Base-by-base conservation (phyloP, 1,140 invertebrate species). In the Drosophila nannoptera region DNA sequence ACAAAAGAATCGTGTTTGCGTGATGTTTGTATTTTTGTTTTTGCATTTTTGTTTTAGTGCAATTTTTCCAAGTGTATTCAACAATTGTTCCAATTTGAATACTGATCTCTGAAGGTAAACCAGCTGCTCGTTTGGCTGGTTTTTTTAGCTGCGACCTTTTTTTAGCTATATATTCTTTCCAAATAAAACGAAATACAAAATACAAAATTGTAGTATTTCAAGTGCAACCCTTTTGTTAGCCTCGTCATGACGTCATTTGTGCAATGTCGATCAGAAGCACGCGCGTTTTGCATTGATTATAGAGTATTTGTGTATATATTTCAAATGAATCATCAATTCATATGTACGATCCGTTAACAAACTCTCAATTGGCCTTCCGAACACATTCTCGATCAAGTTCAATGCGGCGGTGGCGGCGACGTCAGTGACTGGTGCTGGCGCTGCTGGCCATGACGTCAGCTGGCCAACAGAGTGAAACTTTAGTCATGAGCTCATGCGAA, bases 11-110 rank as follows among this genome's bases (percentile, higher is more conserved):
- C 31, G 32, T 64, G 42, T 63, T 43, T 70, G 38, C 50, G 59
- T 63, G 65, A 56, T 52, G 61, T 54, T 56, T 49, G 8, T 40
- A 32, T 64, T 62, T 48, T 48, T 43, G 4, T 14, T 53, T 52
- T 40, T 38, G 35, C 53, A 35, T 66, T 71, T 50, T 52, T 58
- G 54, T 59, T 50, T 64, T 46, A 40, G 63, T 71, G 69, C 55
- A 60, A 59, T 58, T 59, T 33, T 58, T 58, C 12, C 63, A 66
- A 60, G 40, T 60, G 63, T 58, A 43, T 36, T 52, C 9, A 31
- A 58, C 54, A 70, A 65, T 70, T 66, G 69, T 71, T 71, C 36
- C 49, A 70, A 66, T 70, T 70, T 60, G 68, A 66, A 70, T 70
- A 49, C 40, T 31, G 49, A 49, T 46, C 67, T 56, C 16, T 48